Evolutionary conservation across 2,113 vertebrate species (phyloP).

Genomic region (Probosciger aterrimus): DNA sequence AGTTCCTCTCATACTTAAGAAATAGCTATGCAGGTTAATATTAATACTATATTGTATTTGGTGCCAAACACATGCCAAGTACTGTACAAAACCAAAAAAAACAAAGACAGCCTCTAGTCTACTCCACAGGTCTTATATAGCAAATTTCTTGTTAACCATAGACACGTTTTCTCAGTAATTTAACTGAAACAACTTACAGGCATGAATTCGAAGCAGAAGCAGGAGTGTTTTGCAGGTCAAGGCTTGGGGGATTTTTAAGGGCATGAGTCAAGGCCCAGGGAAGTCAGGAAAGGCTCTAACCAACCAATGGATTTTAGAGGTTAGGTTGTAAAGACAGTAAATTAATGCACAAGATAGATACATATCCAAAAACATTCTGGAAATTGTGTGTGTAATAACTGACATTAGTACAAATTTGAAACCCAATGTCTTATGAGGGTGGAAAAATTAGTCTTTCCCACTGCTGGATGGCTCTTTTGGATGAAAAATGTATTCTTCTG

Average conservation of each 20-base stretch:
- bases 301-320: neutral
- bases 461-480: neutral
- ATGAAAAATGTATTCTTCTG: neutral
- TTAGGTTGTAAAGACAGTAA: neutral
- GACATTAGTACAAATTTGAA: neutral
- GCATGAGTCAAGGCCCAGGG: neutral
- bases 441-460: neutral
- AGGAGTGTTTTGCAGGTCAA: neutral
- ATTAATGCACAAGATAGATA: neutral
- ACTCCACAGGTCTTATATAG: neutral
- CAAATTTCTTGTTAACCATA: neutral
- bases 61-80: neutral
- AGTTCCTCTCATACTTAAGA: neutral
- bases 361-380: neutral
- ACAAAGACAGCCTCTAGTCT: neutral
- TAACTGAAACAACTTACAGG: neutral
- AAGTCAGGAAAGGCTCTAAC: neutral
- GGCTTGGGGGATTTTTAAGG: neutral
- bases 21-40: neutral
- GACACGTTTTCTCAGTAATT: neutral
- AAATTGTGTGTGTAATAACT: neutral
- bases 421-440: neutral
- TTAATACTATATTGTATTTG: neutral
- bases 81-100: neutral
- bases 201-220: neutral